Conservation (phyloP, 2,797 vertebrate genomes). For the Gallinago stenura region DNA sequence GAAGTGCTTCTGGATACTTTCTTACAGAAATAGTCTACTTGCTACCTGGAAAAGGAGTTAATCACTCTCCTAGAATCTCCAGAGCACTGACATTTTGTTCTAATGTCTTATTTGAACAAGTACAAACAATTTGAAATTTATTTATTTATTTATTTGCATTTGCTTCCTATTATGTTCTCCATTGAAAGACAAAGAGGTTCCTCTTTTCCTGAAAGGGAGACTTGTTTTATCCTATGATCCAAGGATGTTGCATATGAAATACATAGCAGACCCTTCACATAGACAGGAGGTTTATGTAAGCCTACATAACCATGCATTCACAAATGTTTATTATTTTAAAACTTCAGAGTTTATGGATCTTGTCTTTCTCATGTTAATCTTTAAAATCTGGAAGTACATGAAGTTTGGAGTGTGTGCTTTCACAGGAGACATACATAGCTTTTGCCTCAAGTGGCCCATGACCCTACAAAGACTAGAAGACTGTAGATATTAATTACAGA, state of each 20-base stretch:
- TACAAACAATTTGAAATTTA: fast-evolving
- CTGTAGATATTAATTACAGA: background rate
- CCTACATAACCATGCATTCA: background rate
- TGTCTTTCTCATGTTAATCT: background rate
- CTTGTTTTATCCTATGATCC: background rate
- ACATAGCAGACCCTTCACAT: background rate
- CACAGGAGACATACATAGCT: background rate
- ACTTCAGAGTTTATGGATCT: background rate
- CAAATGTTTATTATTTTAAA: background rate
- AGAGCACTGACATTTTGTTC: background rate
- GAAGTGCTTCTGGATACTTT: background rate
- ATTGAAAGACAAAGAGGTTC: background rate
- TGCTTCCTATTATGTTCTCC: background rate
- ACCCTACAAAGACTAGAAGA: background rate
- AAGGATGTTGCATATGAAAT: background rate
- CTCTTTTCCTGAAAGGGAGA: background rate
- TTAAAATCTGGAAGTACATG: background rate
- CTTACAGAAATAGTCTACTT: background rate
- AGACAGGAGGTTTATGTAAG: background rate
- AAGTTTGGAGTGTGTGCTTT: background rate
- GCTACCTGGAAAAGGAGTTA: background rate
- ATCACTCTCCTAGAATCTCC: background rate
- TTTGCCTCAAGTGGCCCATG: background rate
- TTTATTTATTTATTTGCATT: background rate
- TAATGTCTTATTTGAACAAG: background rate